These are phyloP conservation scores for Indicator indicator DNA, from an alignment of 2,113 vertebrate species.

Conservation along the genomic window DNA sequence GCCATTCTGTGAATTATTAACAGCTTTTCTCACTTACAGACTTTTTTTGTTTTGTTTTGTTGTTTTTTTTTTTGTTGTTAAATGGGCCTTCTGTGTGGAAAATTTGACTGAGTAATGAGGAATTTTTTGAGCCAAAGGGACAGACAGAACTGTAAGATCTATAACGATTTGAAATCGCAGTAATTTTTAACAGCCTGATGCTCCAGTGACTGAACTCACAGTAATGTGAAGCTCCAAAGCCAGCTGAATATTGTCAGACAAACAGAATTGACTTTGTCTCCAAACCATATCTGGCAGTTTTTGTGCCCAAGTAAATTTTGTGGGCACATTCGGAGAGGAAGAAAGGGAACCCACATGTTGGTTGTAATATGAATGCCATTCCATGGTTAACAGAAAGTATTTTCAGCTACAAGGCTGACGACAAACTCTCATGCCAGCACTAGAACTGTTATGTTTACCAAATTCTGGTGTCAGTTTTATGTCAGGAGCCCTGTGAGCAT, in stretches of 20 bases:
- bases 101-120: not conserved
- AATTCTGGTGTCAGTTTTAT: not conserved
- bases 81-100: fast-evolving
- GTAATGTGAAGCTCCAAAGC: not conserved
- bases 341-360: not conserved
- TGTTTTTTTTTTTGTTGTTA: not conserved
- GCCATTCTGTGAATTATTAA: not conserved
- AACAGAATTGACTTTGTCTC: not conserved
- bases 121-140: not conserved
- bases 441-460: not conserved
- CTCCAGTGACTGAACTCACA: not conserved
- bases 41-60: not conserved
- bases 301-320: not conserved
- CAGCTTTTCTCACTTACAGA: not conserved
- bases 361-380: not conserved
- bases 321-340: not conserved
- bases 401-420: not conserved
- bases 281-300: not conserved
- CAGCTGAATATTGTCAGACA: not conserved
- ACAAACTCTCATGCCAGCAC: not conserved
- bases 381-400: not conserved
- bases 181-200: not conserved
- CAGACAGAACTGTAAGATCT: not conserved
- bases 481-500: not conserved
- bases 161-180: not conserved